A percentile compares a stretch with the other conserved stretches of the same genome.
phyloP scores from a whole-genome alignment of 2,113 vertebrate genomes.

The Myrmecophaga tridactyla region DNA sequence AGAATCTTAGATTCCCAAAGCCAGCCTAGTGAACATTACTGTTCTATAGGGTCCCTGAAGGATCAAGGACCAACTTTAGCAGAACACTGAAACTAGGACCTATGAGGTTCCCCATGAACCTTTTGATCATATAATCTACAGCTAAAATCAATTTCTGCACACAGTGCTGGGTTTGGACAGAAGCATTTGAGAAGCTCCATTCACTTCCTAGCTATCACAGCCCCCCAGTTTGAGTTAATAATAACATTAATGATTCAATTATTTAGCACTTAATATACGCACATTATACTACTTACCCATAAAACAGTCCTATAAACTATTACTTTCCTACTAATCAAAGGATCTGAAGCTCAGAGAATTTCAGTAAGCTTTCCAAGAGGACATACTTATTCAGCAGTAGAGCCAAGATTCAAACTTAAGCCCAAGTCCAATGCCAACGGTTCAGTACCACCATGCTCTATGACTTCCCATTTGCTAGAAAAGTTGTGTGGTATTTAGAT shows the following conservation, averaged over 20 bases:
- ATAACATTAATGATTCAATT: not conserved
- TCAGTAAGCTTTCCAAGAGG: not conserved
- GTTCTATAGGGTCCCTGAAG: not conserved
- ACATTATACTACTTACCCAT: not conserved
- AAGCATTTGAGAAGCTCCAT: not conserved
- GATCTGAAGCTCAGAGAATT: not conserved
- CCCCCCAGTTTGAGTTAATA: not conserved
- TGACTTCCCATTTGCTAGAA: not conserved
- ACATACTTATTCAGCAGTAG: fast-evolving
- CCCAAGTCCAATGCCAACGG: fast-evolving
- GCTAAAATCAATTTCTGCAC: fast-evolving
- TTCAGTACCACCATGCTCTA: not conserved
- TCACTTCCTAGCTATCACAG: not conserved
- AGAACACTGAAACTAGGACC: not conserved
- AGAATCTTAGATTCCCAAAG: not conserved
- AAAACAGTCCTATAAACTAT: not conserved
- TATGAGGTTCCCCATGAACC: not conserved
- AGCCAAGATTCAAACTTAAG: not conserved
- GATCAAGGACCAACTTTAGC: not conserved
- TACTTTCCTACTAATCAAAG: not conserved
- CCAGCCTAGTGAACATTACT: not conserved
- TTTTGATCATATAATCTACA: not conserved
- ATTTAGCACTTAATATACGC: not conserved
- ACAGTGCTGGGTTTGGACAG: not conserved
- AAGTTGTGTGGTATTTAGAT: too few species aligned